Conservation (phyloP, 2,797 vertebrate species). For the Acridotheres tristis region DNA sequence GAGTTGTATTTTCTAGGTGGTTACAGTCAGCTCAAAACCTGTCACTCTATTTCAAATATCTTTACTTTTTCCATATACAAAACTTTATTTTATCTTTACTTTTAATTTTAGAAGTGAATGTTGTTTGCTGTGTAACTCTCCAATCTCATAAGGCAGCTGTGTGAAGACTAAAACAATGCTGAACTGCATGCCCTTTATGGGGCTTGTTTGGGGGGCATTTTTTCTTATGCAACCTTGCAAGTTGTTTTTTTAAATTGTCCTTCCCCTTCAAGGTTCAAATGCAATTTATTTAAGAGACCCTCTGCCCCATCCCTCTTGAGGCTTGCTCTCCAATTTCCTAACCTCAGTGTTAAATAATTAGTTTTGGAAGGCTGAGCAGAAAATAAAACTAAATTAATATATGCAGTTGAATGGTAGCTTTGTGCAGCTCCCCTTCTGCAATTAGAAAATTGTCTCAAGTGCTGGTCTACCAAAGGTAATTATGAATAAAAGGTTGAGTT, state of each 20-base stretch:
- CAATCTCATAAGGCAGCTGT: background rate
- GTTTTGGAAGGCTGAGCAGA: conserved; percentile 51
- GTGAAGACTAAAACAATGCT: background rate
- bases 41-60: background rate
- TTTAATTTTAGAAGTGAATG: background rate
- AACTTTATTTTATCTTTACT: background rate
- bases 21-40: background rate
- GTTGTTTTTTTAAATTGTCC: background rate
- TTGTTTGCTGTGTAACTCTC: background rate
- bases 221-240: background rate
- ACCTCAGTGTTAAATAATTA: conserved; percentile 56
- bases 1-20: background rate
- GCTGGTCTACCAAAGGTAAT: conserved; percentile 54
- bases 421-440: conserved; percentile 33
- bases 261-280: background rate
- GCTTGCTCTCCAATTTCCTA: conserved; percentile 15
- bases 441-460: conserved; percentile 64
- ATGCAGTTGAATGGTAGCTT: conserved; percentile 37
- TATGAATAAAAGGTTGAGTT: conserved; percentile 38
- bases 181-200: background rate
- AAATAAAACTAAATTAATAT: conserved; percentile 68
- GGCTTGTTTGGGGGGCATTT: background rate
- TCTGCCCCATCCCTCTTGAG: background rate
- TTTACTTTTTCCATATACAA: background rate
- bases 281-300: background rate